Base-by-base conservation (phyloP, 1,140 invertebrate species). In the Halictus rubicundus region DNA sequence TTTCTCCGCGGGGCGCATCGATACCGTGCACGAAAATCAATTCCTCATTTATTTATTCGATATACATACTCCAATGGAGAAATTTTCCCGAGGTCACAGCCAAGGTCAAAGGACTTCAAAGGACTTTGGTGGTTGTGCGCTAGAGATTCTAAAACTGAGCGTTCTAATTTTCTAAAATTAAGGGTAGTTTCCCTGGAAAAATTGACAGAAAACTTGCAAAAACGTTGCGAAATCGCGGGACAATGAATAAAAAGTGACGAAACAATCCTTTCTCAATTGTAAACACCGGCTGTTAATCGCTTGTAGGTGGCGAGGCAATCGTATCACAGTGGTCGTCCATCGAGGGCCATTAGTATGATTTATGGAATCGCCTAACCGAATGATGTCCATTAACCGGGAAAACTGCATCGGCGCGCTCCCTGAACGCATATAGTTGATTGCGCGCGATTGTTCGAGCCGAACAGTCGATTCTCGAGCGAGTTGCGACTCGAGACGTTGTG, bases 1-100 rank as follows among this genome's bases (percentile, higher is more conserved):
- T 21, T 32, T 69, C 73, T 21, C 71, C 27, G 59, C 21, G 68
- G 37, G 39, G 52, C 39, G 9, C 57, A 32, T 23, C 25, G 46
- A 61, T 70, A 54, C 19, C 61, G 54, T 84, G 60, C 70, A 42
- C 21, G 21, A 6, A 46, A 46, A 27, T 64, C n/a, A 3, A 10
- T 32, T 59, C 25, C 59, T 10, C 0, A 8, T 25, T 64, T 0
- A 21, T 65, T 63, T 57, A 3, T 21, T n/a, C 37, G 4, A 76
- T 32, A 9, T 6, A 4, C 10, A 9, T 6, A 4, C 10, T 12
- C 10, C 42, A n/a, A 2, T 46, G 9, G 10, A 12, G 12, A 0
- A 46, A 46, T 46, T 46, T 46, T 42, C 39, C 39, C 3, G 12
- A 14, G 42, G 32, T 32, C 32, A 3, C 32, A 5, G 32, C 5